Conservation (phyloP, 1,140 invertebrate species). For the Maconellicoccus hirsutus region DNA sequence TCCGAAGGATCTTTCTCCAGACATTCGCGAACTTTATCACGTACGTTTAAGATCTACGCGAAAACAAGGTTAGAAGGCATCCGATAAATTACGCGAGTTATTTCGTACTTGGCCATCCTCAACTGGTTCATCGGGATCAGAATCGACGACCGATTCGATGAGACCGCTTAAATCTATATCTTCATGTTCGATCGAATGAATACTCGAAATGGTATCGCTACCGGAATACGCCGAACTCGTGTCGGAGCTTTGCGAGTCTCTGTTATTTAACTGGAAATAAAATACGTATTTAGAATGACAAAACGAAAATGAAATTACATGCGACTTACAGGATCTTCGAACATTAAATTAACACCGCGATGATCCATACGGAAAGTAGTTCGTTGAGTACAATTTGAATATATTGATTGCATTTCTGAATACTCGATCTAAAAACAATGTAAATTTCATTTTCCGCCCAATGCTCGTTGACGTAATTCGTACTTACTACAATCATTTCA, state of each 20-base stretch:
- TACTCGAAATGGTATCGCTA: conserved; percentile 89
- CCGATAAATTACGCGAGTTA: not conserved
- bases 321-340: conserved; percentile 12
- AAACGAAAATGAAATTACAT: conserved; percentile 3
- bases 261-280: conserved; percentile 70
- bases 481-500: conserved; percentile 76
- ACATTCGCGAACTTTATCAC: conserved; percentile 91
- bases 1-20: conserved; percentile 93
- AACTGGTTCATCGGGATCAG: conserved; percentile 84
- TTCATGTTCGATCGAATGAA: conserved; percentile 66
- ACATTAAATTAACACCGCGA: conserved; percentile 5
- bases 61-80: conserved; percentile 20
- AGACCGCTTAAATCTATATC: conserved; percentile 86
- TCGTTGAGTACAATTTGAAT: conserved; percentile 11
- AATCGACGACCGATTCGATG: conserved; percentile 88
- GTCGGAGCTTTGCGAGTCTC: conserved; percentile 80
- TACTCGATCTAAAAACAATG: not conserved
- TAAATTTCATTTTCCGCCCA: too few species aligned
- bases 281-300: not conserved
- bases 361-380: conserved; percentile 15
- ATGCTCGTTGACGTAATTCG: not conserved
- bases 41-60: conserved; percentile 67
- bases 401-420: conserved; percentile 8
- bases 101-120: conserved; percentile 73
- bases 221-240: conserved; percentile 91